These are phyloP conservation scores for Synergus laeviventris DNA, from an alignment of 2,888 invertebrate species.

Conservation along the genomic window DNA sequence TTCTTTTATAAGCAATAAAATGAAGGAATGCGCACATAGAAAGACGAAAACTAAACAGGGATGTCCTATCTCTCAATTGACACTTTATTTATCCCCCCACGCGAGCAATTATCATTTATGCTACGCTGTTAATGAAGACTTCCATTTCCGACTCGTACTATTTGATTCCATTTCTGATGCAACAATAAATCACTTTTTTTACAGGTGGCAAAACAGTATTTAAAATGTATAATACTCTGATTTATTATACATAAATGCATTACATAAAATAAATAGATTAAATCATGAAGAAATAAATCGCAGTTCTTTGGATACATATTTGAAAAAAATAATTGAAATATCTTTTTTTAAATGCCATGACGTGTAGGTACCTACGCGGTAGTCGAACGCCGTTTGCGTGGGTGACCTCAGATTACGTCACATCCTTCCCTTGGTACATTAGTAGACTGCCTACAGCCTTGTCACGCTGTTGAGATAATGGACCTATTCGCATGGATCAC, in stretches of 20 bases:
- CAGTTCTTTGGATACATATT: not conserved
- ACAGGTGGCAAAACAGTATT: not conserved
- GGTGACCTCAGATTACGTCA: conserved; percentile 75
- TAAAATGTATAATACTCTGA: not conserved
- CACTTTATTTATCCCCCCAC: conserved; percentile 3
- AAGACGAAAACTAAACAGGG: not conserved
- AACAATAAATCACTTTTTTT: not conserved
- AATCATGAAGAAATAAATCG: not conserved
- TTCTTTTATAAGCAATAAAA: not conserved
- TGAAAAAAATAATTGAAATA: not conserved
- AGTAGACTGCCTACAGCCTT: conserved; percentile 74
- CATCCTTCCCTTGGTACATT: conserved; percentile 73
- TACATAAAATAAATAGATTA: not conserved
- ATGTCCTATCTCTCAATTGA: not conserved
- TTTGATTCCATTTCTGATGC: conserved; percentile 11
- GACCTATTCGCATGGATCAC: conserved; percentile 74
- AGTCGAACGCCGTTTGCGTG: conserved; percentile 61
- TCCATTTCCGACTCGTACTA: conserved; percentile 15
- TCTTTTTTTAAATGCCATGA: not conserved
- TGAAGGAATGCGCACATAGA: no score
- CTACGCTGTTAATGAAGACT: not conserved
- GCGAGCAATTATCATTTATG: conserved; percentile 4
- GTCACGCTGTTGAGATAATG: conserved; percentile 74
- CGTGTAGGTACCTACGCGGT: not conserved
- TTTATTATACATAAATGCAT: not conserved